A percentile compares a stretch with the other conserved stretches of the same genome.
phyloP scores from a whole-genome alignment of 2,888 invertebrate species.

The Lepidocyrtoides sp. region DNA sequence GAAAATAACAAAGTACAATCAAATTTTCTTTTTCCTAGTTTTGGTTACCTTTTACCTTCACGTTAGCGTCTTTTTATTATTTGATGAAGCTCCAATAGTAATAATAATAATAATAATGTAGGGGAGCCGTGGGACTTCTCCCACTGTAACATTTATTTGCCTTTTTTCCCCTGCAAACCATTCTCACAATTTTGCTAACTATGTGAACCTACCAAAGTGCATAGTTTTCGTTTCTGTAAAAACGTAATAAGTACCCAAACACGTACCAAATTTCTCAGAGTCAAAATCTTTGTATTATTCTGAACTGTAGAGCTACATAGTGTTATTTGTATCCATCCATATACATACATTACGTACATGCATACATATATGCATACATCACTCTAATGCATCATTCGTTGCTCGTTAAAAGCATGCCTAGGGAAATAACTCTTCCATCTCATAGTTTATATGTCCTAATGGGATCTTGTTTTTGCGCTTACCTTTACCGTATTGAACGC shows the following conservation, averaged over 20 bases:
- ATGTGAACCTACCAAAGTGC: too few species aligned
- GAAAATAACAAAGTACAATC: not conserved
- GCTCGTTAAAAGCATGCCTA: conserved; percentile 72
- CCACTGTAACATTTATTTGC: not conserved
- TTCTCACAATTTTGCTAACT: too few species aligned
- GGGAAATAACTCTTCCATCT: conserved; percentile 43
- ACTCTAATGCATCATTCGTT: conserved; percentile 59
- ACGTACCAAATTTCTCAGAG: too few species aligned
- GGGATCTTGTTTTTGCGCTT: not conserved
- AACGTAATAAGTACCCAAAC: not conserved
- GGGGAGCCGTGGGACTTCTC: not conserved
- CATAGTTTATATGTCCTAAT: conserved; percentile 55
- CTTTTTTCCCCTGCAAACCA: too few species aligned
- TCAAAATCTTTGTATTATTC: too few species aligned
- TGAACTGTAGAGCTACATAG: not conserved
- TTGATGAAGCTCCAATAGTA: not conserved
- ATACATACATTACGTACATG: not conserved
- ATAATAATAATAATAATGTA: not conserved
- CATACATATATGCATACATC: too few species aligned
- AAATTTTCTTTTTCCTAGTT: not conserved
- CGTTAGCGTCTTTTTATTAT: not conserved
- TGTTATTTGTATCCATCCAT: not conserved
- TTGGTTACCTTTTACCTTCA: not conserved
- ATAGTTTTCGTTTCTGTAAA: too few species aligned
- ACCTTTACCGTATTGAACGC: not conserved